These are phyloP conservation scores for Trichomycterus rosablanca DNA, from an alignment of 2,113 vertebrate genomes.

Conservation along the genomic window DNA sequence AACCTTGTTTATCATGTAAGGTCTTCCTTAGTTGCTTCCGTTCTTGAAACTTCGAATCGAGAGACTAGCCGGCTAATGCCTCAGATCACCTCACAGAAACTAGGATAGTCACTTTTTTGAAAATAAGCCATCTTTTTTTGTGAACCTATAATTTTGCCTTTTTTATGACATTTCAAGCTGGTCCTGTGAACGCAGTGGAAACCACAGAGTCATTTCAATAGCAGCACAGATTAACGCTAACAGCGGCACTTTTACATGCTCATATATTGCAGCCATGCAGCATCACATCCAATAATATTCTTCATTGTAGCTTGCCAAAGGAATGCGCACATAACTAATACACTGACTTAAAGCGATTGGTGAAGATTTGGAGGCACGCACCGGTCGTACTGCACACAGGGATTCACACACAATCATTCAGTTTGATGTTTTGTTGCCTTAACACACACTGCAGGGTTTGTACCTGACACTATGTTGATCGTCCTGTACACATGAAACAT, in stretches of 20 bases:
- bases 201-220: conserved; percentile 51
- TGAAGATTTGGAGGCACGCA: not conserved
- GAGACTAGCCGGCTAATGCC: conserved; percentile 60
- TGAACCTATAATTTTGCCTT: conserved; percentile 65
- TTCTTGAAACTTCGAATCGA: conserved; percentile 59
- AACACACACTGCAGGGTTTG: conserved; percentile 65
- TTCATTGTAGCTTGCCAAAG: conserved; percentile 63
- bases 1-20: conserved; percentile 58
- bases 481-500: conserved; percentile 60
- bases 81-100: conserved; percentile 41
- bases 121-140: conserved; percentile 73
- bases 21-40: conserved; percentile 74
- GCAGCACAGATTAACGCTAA: conserved; percentile 49
- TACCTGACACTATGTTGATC: conserved; percentile 63
- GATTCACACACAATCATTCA: conserved; percentile 59
- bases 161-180: conserved; percentile 55
- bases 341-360: conserved; percentile 9
- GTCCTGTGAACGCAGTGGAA: conserved; percentile 51
- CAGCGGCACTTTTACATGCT: conserved; percentile 48
- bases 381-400: conserved; percentile 18
- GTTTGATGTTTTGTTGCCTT: conserved; percentile 73
- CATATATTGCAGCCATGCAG: conserved; percentile 51
- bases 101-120: conserved; percentile 60
- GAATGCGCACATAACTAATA: conserved; percentile 47
- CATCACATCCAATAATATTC: conserved; percentile 43